Evolutionary conservation across 2,797 vertebrate genomes (phyloP), one percentile per base, ranked within the genome.

Genomic region (Saxicola maurus): DNA sequence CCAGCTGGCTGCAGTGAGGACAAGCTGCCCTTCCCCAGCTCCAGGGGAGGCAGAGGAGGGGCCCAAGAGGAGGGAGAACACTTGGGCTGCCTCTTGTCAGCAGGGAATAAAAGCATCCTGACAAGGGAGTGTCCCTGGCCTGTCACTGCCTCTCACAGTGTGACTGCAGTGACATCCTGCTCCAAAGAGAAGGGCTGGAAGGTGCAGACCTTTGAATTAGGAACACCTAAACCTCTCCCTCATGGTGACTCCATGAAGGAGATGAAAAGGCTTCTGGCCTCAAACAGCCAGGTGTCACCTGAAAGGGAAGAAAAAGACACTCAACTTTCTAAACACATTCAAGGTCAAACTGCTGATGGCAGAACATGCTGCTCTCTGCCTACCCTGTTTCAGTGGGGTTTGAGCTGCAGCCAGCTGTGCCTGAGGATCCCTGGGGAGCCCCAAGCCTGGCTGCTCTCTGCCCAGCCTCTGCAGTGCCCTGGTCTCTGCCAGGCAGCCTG

Each of bases 321-420:
- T 67, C 46, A 51, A 87, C 83, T 79, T 92, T 76, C 62, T 51
- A 33, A 87, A 93, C 38, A 86, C 68, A 83, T 61, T 68, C 90
- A 88, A 92, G 90, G 91, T 92, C 86, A 90, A 81, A 82, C 43
- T 59, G 1, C 17, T 59, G 69, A 67, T 23, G 73, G 55, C 62
- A 64, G 91, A 93, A 79, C 78, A 88, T 1, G 19, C 71, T 7
- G 92, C 74, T 66, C 67, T 55, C 69, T 92, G 72, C 48, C 56
- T 64, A 10, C 46, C 61, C 69, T 87, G 3, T 72, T 93, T 69
- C 77, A 75, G 28, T 69, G 60, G 62, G 1, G 20, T 61, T 8
- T 81, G 93, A 81, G 91, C 90, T 68, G 77, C 91, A 78, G 90
- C 90, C 88, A 95, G 77, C 67, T 66, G 51, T 73, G 90, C 83